Evolutionary conservation across 2,113 vertebrate genomes (phyloP).

Genomic region (Triplophysa siluroides): DNA sequence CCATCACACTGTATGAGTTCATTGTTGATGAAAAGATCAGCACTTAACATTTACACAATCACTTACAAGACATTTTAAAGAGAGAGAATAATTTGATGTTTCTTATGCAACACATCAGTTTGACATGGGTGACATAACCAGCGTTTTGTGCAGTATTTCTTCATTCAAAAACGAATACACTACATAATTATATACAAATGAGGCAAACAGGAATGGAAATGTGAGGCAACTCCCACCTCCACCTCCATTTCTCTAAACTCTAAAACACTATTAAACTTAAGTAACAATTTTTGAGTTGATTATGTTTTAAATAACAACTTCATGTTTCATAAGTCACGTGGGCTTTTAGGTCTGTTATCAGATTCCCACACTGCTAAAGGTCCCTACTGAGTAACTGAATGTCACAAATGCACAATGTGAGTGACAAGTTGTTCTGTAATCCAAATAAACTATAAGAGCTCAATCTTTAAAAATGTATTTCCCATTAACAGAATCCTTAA

Average conservation of each 20-base stretch:
- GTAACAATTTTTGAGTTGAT: neutral
- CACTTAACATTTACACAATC: neutral
- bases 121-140: neutral
- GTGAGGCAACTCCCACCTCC: neutral
- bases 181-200: neutral
- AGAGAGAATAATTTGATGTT: neutral
- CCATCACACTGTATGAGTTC: neutral
- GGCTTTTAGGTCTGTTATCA: constrained; percentile 3
- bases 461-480: neutral
- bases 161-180: neutral
- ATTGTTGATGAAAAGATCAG: neutral
- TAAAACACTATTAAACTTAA: neutral
- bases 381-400: constrained; percentile 3
- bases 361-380: constrained; percentile 31
- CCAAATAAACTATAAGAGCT: neutral
- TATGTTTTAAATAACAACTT: constrained; percentile 1
- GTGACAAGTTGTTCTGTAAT: constrained; percentile 1
- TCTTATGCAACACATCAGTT: neutral
- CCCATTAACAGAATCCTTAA: neutral
- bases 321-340: constrained; percentile 14
- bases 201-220: neutral
- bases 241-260: neutral
- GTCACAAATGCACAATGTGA: constrained; percentile 17
- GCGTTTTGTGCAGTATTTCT: neutral
- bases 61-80: neutral